Base-by-base conservation (phyloP, 1,140 invertebrate species). In the Meloidogyne chitwoodi region DNA sequence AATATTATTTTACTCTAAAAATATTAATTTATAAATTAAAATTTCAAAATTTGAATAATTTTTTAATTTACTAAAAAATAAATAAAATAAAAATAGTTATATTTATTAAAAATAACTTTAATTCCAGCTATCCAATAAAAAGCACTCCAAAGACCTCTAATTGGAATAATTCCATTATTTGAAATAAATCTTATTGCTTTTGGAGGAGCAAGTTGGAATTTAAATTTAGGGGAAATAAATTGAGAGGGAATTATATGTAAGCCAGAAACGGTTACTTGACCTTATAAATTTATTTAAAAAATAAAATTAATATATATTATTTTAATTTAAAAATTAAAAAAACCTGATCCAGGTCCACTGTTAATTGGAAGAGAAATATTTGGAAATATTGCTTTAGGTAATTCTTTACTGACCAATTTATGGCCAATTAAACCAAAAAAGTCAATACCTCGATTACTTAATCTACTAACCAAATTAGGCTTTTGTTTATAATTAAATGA, bases 121-220 rank as follows among this genome's bases (percentile, higher is more conserved):
- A 78, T 75, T 26, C 48, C 48, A 19, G 84, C 16, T 24, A 75
- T 68, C 2, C 74, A 74, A 69, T 87, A 87, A 27, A 72, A 38
- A 12, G 85, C 84, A n/a, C 65, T 68, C 85, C 85, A 87, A 27
- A 77, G 61, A n/a, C 85, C 84, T 19, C 63, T 73, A 12, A 86
- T 65, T 41, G 79, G 79, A 71, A 87, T 41, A n/a, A 75, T 66
- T 22, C 84, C 84, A 48, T 76, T 83, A 26, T 48, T 62, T 16
- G 84, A 85, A 27, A 68, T 64, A 75, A 84, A 85, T 14, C 26
- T 62, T 14, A 87, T 75, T 24, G 81, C 82, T 24, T 81, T 68
- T 44, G 83, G 71, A 12, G 84, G 76, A 0, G 73, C 64, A 16
- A 86, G 64, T 16, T 79, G 72, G 68, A 87, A 86, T 26, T 79